Conservation (phyloP, 2,888 invertebrate genomes). For the Furcula furcula region DNA sequence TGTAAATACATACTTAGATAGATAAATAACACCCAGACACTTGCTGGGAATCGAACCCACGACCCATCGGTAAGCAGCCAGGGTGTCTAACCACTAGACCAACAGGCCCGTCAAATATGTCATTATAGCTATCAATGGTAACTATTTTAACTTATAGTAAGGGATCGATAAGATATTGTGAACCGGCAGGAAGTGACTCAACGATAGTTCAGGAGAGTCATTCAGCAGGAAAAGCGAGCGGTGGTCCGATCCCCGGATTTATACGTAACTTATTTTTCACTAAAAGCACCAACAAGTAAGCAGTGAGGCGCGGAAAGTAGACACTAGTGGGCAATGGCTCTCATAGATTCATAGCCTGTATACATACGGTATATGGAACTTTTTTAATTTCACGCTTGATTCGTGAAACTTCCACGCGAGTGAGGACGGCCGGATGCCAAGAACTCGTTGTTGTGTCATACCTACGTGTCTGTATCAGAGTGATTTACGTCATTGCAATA, state of each 20-base stretch:
- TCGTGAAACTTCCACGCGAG: constrained; percentile 54
- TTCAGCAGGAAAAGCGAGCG: constrained; percentile 19
- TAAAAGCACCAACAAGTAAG: constrained; percentile 35
- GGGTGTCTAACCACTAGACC: no score
- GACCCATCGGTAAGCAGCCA: no score
- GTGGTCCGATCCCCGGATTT: constrained; percentile 15
- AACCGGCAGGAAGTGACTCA: no score
- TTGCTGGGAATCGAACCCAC: no score
- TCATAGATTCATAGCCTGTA: constrained; percentile 40
- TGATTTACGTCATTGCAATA: constrained; percentile 29
- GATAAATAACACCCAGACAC: no score
- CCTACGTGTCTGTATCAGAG: constrained; percentile 18
- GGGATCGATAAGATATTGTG: no score
- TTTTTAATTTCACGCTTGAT: constrained; percentile 78
- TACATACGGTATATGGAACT: constrained; percentile 56
- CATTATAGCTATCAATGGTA: no score
- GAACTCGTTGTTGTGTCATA: constrained; percentile 42
- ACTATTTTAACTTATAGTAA: no score
- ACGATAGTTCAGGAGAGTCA: constrained; percentile 9
- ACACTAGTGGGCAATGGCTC: constrained; percentile 26
- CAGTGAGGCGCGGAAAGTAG: constrained; percentile 37
- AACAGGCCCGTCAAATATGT: no score
- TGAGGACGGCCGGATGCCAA: constrained; percentile 42
- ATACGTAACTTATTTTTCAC: constrained; percentile 34
- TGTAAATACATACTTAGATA: no score